Evolutionary conservation across 2,797 vertebrate species (phyloP).

Genomic region (Crocidura indochinensis): DNA sequence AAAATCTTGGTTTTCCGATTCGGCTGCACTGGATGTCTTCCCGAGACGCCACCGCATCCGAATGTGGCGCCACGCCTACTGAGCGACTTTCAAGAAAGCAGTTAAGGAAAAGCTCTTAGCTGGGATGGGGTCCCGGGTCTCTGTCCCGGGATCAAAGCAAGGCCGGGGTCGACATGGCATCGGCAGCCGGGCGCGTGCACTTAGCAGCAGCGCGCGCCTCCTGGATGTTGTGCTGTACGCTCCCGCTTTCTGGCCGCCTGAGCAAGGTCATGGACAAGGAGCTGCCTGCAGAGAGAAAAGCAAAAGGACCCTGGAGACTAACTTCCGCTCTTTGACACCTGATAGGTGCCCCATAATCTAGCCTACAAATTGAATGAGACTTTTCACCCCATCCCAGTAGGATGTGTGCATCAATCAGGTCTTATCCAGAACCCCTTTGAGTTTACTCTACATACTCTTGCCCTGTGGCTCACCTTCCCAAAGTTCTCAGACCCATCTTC

Average conservation of each 20-base stretch:
- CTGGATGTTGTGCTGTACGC: neutral
- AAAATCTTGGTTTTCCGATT: no score
- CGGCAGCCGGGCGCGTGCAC: rapidly evolving
- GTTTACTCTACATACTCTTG: no score
- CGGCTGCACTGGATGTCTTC: no score
- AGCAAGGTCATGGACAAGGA: neutral
- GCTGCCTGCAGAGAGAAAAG: neutral
- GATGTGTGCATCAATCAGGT: neutral
- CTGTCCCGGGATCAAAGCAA: neutral
- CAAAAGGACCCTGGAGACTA: rapidly evolving
- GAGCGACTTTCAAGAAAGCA: neutral
- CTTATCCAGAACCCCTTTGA: rapidly evolving
- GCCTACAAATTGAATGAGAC: no score
- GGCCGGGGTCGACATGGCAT: no score
- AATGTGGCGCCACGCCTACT: no score
- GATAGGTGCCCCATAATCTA: neutral
- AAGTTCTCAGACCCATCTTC: no score
- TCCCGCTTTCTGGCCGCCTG: neutral
- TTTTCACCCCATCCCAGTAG: neutral
- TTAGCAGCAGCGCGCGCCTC: neutral
- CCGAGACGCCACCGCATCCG: no score
- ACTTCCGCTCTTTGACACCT: neutral
- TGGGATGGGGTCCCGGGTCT: no score
- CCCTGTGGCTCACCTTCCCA: no score
- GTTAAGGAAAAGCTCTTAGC: no score